These are phyloP conservation scores for Ophraella communa DNA, from an alignment of 2,888 invertebrate species.

Conservation along the genomic window DNA sequence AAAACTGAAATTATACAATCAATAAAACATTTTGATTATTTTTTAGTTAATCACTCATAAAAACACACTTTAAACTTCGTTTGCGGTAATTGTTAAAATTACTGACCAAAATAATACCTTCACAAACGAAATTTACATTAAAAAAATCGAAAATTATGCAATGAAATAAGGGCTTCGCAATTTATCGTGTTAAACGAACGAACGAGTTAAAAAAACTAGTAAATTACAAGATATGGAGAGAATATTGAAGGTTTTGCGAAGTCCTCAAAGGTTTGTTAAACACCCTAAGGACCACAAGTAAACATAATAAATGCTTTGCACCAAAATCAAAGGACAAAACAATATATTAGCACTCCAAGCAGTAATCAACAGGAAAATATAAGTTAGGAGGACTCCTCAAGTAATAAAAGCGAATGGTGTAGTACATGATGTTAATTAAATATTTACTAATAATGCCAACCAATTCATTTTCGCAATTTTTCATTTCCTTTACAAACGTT, in stretches of 20 bases:
- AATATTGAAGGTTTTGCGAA: background rate
- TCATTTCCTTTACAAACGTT: too few species aligned
- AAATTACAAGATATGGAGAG: background rate
- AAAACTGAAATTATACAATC: slow-evolving; percentile 65
- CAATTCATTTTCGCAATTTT: too few species aligned
- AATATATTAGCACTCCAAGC: slow-evolving; percentile 62
- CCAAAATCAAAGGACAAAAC: slow-evolving; percentile 39
- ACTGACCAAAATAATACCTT: background rate
- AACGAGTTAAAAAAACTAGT: background rate
- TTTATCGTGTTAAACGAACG: background rate
- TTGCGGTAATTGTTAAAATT: background rate
- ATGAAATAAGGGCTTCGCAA: slow-evolving; percentile 21
- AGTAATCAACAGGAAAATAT: slow-evolving; percentile 52
- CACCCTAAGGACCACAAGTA: slow-evolving; percentile 39
- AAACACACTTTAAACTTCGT: slow-evolving; percentile 14
- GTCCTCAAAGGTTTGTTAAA: slow-evolving; percentile 27
- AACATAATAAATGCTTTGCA: slow-evolving; percentile 33
- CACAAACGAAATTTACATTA: slow-evolving; percentile 1
- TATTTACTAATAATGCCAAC: background rate
- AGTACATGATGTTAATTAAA: background rate
- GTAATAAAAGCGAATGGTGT: slow-evolving; percentile 21
- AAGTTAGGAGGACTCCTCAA: slow-evolving; percentile 16
- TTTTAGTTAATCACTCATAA: background rate
- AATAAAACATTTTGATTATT: background rate
- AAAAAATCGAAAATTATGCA: slow-evolving; percentile 18